These are phyloP conservation scores for Todiramphus saurophagus DNA, from an alignment of 2,113 vertebrate genomes.

Conservation along the genomic window DNA sequence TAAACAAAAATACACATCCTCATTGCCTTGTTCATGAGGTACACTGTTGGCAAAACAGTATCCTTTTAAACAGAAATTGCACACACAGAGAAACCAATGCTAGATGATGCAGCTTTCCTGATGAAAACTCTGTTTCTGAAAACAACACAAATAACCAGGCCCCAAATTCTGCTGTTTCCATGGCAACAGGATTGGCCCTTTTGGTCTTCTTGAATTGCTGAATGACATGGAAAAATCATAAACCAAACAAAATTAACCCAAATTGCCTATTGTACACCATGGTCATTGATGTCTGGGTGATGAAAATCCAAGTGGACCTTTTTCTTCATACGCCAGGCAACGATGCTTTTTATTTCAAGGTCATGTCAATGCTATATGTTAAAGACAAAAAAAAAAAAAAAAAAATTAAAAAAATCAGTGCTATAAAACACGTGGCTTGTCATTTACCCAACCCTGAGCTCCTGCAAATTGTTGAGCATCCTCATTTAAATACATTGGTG, in stretches of 20 bases:
- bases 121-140: neutral
- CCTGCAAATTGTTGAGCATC: neutral
- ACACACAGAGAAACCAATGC: slow-evolving; percentile 27
- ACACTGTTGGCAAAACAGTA: slow-evolving; percentile 52
- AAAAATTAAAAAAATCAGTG: neutral
- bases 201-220: slow-evolving; percentile 28
- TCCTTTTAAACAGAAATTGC: slow-evolving; percentile 1
- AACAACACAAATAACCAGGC: neutral
- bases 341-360: slow-evolving; percentile 64
- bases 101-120: slow-evolving; percentile 7
- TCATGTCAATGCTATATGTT: slow-evolving; percentile 70
- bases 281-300: neutral
- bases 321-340: slow-evolving; percentile 10
- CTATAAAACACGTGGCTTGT: neutral
- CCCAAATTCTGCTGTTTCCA: neutral
- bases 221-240: slow-evolving; percentile 21
- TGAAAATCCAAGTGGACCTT: neutral
- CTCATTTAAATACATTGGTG: neutral
- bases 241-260: slow-evolving; percentile 15
- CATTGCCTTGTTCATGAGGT: slow-evolving; percentile 45
- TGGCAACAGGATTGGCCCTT: neutral
- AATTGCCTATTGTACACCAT: neutral
- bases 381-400: neutral
- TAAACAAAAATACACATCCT: slow-evolving; percentile 19
- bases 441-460: neutral